Evolutionary conservation across 92 coral and sea anemone species (phyloP).

Genomic region (Heteractis magnifica): DNA sequence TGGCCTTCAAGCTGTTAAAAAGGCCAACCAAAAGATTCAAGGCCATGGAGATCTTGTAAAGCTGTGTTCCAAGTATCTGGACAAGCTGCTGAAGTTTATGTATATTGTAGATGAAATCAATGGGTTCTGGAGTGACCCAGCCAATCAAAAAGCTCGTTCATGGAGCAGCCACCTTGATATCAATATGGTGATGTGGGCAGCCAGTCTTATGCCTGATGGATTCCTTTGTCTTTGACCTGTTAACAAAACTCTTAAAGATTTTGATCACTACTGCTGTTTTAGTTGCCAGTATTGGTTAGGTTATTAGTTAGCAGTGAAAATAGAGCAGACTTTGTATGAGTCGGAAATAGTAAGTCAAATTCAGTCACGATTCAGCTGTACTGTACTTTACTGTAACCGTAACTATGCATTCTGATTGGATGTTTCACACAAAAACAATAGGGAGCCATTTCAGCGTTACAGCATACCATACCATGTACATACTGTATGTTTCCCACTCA

Average conservation of each 20-base stretch:
- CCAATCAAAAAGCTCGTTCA: conserved; percentile 49
- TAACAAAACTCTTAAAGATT: not conserved
- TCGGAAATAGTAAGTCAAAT: not conserved
- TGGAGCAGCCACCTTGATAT: conserved; percentile 65
- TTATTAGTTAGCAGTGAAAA: no score
- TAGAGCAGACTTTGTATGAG: not conserved
- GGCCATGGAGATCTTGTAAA: conserved; percentile 36
- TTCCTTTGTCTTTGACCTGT: conserved; percentile 18
- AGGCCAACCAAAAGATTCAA: conserved; percentile 35
- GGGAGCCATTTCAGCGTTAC: no score
- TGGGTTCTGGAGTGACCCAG: conserved; percentile 56
- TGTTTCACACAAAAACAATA: no score
- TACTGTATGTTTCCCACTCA: no score
- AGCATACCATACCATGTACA: no score
- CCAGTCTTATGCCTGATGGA: conserved; percentile 59
- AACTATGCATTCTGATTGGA: no score
- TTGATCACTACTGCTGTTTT: not conserved
- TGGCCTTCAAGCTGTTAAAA: conserved; percentile 55
- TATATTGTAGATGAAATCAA: conserved; percentile 39
- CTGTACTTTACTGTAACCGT: not conserved
- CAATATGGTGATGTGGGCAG: conserved; percentile 73
- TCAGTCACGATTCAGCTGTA: not conserved
- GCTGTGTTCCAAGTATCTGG: conserved; percentile 28
- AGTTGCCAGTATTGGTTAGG: not conserved
- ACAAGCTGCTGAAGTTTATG: conserved; percentile 34